Base-by-base conservation (phyloP, 2,888 invertebrate genomes). In the Protophormia terraenovae region DNA sequence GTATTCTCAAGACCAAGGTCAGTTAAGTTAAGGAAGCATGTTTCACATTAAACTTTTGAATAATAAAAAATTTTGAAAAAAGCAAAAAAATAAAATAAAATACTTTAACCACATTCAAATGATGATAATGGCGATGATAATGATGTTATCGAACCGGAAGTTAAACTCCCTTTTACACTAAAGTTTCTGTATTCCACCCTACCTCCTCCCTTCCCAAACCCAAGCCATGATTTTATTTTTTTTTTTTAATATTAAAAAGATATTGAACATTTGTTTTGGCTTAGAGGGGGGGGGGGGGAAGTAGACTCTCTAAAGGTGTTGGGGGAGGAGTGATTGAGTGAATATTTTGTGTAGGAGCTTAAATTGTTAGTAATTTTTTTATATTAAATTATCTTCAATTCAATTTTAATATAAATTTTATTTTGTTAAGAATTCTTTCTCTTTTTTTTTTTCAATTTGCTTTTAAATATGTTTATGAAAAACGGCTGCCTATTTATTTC, bases 131-230 rank as follows among this genome's bases (percentile, higher is more conserved):
- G 12, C 12, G 12, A 24, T 55, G n/a, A 27, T 55, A 4, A 27
- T 27, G 55, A 27, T 55, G 55, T 27, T 55, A 55, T 55, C n/a
- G 27, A 55, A 55, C 55, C 55, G n/a, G 55, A 58, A 58, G 29
- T 29, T 29, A 58, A 58, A 58, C n/a, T n/a, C 55, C 7, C 27
- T 27, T 58, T 16, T 24, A 50, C 50, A 22, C 50, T 22, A 50
- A 50, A 24, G 53, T 14, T 24, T n/a, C n/a, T n/a, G n/a, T n/a
- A n/a, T n/a, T 24, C 5, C 27, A 14, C 12, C 12, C 12, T 50
- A 24, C 3, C 22, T 12, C 4, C 12, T 50, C 8, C 12, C n/a
- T n/a, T n/a, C n/a, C n/a, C n/a, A n/a, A n/a, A n/a, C n/a, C n/a
- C n/a, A n/a, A n/a, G n/a, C n/a, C n/a, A n/a, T n/a, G n/a, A n/a